Evolutionary conservation across 1,140 invertebrate species (phyloP).

Genomic region (Aphidius ervi): DNA sequence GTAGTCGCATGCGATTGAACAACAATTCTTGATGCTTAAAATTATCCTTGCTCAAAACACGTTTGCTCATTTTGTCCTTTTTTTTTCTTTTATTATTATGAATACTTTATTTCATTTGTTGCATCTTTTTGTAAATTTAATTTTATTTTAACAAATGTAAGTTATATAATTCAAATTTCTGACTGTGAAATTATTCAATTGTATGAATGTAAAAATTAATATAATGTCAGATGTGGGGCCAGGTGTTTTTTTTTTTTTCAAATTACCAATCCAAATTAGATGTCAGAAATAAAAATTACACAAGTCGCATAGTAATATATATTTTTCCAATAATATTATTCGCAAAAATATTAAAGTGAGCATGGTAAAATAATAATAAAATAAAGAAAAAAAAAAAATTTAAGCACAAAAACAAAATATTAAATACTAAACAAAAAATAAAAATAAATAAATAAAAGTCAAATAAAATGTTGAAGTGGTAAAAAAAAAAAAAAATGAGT

Average conservation of each 20-base stretch:
- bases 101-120: too few relatives aligned
- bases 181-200: too few relatives aligned
- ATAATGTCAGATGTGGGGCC: slow-evolving; percentile 17
- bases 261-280: slow-evolving; percentile 26
- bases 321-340: too few relatives aligned
- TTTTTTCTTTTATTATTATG: not conserved
- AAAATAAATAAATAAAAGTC: not conserved
- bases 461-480: too few relatives aligned
- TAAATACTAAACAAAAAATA: not conserved
- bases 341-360: too few relatives aligned
- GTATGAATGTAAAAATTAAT: too few relatives aligned
- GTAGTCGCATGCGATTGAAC: slow-evolving; percentile 12
- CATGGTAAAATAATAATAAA: too few relatives aligned
- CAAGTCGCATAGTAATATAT: too few relatives aligned
- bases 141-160: too few relatives aligned
- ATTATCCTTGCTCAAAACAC: slow-evolving; percentile 8
- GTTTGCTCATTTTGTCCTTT: slow-evolving; percentile 10
- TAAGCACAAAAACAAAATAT: slow-evolving; percentile 5
- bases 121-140: too few relatives aligned
- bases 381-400: too few relatives aligned
- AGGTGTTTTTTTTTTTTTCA: slow-evolving; percentile 7
- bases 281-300: not conserved
- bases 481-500: not conserved
- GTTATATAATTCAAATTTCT: too few relatives aligned
- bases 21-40: not conserved